These are phyloP conservation scores for Entelurus aequoreus DNA, from an alignment of 2,113 vertebrate species.

Conservation along the genomic window DNA sequence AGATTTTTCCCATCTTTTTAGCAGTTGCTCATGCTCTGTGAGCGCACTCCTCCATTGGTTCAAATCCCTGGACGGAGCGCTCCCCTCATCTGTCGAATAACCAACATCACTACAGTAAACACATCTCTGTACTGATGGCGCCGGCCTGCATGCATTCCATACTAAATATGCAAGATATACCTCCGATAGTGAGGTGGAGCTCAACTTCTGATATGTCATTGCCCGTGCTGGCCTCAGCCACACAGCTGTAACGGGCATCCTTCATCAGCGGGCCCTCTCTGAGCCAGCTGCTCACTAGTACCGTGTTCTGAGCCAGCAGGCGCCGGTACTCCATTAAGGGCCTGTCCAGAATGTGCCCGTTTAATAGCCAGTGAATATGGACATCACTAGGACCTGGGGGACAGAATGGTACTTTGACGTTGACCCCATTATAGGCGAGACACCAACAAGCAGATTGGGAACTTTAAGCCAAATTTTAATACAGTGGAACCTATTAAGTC, in stretches of 20 bases:
- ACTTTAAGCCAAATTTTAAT: not conserved
- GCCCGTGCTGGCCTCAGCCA: constrained; percentile 71
- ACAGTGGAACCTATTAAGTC: no score
- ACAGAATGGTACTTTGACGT: constrained; percentile 50
- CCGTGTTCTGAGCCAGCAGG: constrained; percentile 59
- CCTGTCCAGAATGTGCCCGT: constrained; percentile 68
- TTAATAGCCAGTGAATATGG: constrained; percentile 82
- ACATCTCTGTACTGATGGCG: not conserved
- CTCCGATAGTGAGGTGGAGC: constrained; percentile 69
- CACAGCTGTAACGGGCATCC: constrained; percentile 80
- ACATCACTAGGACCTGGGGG: constrained; percentile 78
- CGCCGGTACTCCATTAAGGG: constrained; percentile 69
- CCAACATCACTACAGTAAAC: not conserved
- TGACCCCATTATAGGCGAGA: constrained; percentile 7
- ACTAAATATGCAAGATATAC: constrained; percentile 37
- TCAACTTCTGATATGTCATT: constrained; percentile 67
- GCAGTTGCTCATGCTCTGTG: constrained; percentile 77
- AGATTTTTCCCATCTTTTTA: constrained; percentile 81
- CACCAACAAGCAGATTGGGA: not conserved
- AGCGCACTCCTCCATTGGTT: constrained; percentile 78
- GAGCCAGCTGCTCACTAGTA: constrained; percentile 85
- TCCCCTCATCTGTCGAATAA: constrained; percentile 70
- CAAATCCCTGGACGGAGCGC: constrained; percentile 73
- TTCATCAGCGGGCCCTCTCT: constrained; percentile 69
- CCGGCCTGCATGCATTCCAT: not conserved